A percentile compares a stretch with the other conserved stretches of the same genome.
These are phyloP conservation scores for Oceanodroma leucorhoa DNA, from an alignment of 2,797 vertebrate genomes.

Conservation along the genomic window DNA sequence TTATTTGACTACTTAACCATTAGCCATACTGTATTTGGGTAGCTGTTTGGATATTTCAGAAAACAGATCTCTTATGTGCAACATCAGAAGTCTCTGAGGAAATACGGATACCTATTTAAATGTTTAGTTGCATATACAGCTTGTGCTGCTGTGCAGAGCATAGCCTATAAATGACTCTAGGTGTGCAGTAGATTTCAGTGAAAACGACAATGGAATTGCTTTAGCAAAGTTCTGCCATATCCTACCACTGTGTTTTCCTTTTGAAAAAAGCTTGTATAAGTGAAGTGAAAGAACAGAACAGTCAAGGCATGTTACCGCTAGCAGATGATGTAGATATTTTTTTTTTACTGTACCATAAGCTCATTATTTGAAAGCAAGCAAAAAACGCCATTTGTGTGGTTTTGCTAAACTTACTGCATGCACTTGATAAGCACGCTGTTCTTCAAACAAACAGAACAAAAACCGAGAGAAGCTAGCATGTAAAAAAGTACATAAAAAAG, in stretches of 20 bases:
- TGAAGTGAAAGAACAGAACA: background rate
- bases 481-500: background rate
- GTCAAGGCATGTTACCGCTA: background rate
- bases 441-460: background rate
- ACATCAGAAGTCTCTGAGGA: background rate
- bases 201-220: background rate
- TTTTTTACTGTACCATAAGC: background rate
- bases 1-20: conserved; percentile 7
- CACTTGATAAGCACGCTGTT: background rate
- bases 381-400: background rate
- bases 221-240: background rate
- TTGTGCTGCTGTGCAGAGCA: background rate
- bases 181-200: background rate
- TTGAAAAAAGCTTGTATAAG: background rate
- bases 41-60: background rate
- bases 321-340: background rate
- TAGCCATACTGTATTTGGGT: background rate
- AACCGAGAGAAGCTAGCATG: accelerated
- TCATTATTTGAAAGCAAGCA: background rate
- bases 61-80: background rate
- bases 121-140: background rate
- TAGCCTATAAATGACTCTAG: background rate
- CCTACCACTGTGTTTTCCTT: background rate
- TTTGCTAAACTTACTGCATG: background rate
- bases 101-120: background rate